These are phyloP conservation scores for Copidosoma aretas DNA, from an alignment of 2,888 invertebrate species.

Conservation along the genomic window DNA sequence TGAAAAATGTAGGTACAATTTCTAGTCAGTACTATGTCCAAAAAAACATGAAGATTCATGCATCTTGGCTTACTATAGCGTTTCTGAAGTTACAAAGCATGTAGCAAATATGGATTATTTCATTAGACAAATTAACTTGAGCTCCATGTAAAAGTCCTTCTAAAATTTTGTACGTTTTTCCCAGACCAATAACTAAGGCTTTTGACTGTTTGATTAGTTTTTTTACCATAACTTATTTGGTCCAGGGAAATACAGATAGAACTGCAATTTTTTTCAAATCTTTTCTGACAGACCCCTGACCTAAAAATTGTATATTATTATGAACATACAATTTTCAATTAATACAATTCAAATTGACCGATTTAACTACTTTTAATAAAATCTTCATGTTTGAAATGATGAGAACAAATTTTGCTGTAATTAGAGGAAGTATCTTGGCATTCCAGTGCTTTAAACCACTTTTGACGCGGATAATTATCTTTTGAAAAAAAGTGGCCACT, in stretches of 20 bases:
- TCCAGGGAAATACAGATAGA: background rate
- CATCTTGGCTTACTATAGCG: background rate
- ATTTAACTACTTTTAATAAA: background rate
- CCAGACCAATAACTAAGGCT: no score
- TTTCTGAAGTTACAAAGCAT: constrained; percentile 39
- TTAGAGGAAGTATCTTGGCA: background rate
- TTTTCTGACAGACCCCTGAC: background rate
- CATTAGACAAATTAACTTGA: constrained; percentile 23
- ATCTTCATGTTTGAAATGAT: constrained; percentile 7
- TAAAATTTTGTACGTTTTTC: constrained; percentile 26
- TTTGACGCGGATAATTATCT: background rate
- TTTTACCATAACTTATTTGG: background rate
- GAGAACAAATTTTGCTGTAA: constrained; percentile 12
- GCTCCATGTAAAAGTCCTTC: constrained; percentile 19
- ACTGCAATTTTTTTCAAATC: background rate
- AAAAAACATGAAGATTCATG: background rate
- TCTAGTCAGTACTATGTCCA: no score
- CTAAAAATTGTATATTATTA: constrained; percentile 1
- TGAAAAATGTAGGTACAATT: no score
- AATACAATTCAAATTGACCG: background rate
- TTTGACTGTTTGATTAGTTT: background rate
- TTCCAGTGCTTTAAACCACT: constrained; percentile 4
- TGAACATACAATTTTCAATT: background rate
- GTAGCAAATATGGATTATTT: constrained; percentile 34
- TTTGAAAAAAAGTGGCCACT: constrained; percentile 6